Conservation (phyloP, 1,140 invertebrate species). For the Drosophila ironensis region DNA sequence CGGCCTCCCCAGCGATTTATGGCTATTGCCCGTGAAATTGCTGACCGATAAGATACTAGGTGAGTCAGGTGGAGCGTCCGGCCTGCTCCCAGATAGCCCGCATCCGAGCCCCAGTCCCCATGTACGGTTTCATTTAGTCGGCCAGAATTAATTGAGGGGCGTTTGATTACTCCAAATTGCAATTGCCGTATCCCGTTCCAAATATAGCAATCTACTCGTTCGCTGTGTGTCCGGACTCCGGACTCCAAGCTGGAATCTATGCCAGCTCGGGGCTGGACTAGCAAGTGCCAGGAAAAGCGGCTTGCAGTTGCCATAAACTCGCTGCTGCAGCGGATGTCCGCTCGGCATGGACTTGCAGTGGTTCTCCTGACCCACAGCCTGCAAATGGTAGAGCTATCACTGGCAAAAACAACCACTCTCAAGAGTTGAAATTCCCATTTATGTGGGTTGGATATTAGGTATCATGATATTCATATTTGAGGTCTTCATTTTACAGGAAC, state of each 20-base stretch:
- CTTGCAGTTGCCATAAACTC: slow-evolving; percentile 37
- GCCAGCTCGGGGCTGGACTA: slow-evolving; percentile 24
- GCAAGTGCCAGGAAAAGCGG: too few relatives aligned
- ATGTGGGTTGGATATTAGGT: too few relatives aligned
- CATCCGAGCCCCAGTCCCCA: slow-evolving; percentile 1
- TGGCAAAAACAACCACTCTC: slow-evolving; percentile 9
- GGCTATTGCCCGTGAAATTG: slow-evolving; percentile 12
- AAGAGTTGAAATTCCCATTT: too few relatives aligned
- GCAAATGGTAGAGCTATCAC: slow-evolving; percentile 1
- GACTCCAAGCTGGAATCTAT: slow-evolving; percentile 29
- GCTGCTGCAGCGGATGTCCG: slow-evolving; percentile 32
- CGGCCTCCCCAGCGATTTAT: slow-evolving; percentile 38
- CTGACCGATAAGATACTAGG: slow-evolving; percentile 49
- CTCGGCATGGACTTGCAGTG: slow-evolving; percentile 36
- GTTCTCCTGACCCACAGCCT: slow-evolving; percentile 20
- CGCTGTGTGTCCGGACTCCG: slow-evolving; percentile 3
- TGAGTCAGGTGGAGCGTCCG: slow-evolving; percentile 10
- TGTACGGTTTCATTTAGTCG: background rate
- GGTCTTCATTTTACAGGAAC: too few relatives aligned
- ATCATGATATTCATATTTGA: too few relatives aligned
- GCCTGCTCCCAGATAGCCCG: slow-evolving; percentile 6
- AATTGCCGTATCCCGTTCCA: slow-evolving; percentile 5
- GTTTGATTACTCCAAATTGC: slow-evolving; percentile 8
- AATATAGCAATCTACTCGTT: slow-evolving; percentile 30
- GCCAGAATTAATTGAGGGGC: slow-evolving; percentile 15